A percentile compares a stretch with the other conserved stretches of the same genome.
Conservation (phyloP, 2,113 vertebrate species). For the Fulica atra region DNA sequence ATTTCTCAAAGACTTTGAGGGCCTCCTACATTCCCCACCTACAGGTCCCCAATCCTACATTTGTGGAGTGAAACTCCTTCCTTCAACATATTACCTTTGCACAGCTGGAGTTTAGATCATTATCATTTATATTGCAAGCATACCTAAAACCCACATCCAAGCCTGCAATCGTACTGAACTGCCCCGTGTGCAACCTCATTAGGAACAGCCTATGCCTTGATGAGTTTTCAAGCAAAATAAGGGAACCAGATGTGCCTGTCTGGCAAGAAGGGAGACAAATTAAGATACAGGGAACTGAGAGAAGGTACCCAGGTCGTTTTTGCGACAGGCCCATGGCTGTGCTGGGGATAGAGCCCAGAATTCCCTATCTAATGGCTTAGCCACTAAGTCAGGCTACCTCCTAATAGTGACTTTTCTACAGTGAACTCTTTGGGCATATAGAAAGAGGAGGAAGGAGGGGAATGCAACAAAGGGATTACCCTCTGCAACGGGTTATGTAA, state of each 20-base stretch:
- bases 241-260: neutral
- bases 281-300: neutral
- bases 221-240: slow-evolving; percentile 35
- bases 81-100: neutral
- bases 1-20: neutral
- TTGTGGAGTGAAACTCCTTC: neutral
- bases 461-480: neutral
- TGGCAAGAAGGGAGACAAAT: neutral
- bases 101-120: slow-evolving; percentile 20
- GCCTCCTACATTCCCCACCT: neutral
- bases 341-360: neutral
- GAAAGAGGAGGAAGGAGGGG: neutral
- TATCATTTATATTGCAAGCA: neutral
- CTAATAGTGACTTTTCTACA: neutral
- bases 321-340: neutral
- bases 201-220: neutral
- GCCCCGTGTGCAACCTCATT: neutral
- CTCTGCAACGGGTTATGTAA: neutral
- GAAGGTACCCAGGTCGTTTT: neutral
- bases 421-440: neutral
- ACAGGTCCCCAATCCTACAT: neutral
- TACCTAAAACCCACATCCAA: neutral
- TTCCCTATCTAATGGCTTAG: neutral
- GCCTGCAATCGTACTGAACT: neutral
- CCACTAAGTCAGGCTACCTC: neutral